Percentiles rank a stretch among this genome's conserved stretches.
These are phyloP conservation scores for Orientallactaga sibirica DNA, from an alignment of 2,797 vertebrate genomes.

Conservation along the genomic window DNA sequence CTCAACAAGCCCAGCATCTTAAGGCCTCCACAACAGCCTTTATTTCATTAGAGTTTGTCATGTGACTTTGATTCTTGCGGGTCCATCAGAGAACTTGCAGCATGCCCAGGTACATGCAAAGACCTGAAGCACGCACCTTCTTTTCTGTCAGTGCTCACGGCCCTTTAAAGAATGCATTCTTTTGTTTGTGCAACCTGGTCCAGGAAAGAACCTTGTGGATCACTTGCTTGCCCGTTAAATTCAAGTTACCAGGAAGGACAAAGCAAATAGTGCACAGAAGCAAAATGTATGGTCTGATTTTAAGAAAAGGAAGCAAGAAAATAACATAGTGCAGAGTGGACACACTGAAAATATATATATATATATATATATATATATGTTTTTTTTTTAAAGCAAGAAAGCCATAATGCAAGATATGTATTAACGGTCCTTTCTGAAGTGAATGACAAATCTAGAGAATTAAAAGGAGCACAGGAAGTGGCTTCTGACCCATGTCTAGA, in stretches of 20 bases:
- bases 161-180: conserved; percentile 53
- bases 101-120: neutral
- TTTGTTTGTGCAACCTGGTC: neutral
- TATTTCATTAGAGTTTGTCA: conserved; percentile 39
- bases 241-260: neutral
- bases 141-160: neutral
- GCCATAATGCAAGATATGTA: neutral
- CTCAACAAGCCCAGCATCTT: neutral
- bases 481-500: conserved; percentile 55
- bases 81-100: neutral
- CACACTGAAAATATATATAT: neutral
- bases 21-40: neutral
- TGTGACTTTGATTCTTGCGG: neutral
- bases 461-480: conserved; percentile 58
- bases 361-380: too few species aligned
- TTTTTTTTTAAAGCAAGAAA: neutral
- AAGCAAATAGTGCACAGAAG: neutral
- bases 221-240: neutral
- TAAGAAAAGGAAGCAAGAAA: neutral
- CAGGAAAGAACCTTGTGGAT: conserved; percentile 3
- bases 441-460: neutral
- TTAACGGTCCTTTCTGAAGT: neutral
- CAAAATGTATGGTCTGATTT: neutral
- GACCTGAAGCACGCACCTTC: conserved; percentile 10
- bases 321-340: neutral